Percentiles rank a stretch among this genome's conserved stretches.
Evolutionary conservation across 2,113 vertebrate species (phyloP).

Genomic region (Thermophis baileyi): DNA sequence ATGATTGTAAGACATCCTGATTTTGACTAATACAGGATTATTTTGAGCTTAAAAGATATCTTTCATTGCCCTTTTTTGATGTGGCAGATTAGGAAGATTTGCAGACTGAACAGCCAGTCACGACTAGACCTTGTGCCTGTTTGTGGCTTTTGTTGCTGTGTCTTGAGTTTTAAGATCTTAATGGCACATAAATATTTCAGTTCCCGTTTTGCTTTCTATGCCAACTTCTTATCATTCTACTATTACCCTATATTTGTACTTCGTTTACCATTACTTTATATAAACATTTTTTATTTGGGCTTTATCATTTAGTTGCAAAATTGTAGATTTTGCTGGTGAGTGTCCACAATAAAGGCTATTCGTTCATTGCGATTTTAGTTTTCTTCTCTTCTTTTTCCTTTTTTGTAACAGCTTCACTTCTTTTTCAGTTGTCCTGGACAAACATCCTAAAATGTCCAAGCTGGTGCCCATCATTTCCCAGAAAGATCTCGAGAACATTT

Average conservation of each 20-base stretch:
- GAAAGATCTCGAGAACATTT: slow-evolving; percentile 53
- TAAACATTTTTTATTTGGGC: neutral
- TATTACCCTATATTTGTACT: neutral
- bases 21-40: neutral
- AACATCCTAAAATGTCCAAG: slow-evolving; percentile 44
- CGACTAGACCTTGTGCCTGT: neutral
- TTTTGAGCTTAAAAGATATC: neutral
- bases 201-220: neutral
- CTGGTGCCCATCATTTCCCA: slow-evolving; percentile 45
- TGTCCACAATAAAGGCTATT: neutral
- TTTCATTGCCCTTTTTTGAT: neutral
- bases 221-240: neutral
- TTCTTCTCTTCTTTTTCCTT: neutral
- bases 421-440: neutral
- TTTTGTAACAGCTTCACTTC: neutral
- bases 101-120: neutral
- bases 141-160: neutral
- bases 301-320: neutral
- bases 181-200: neutral
- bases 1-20: neutral
- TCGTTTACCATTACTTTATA: neutral
- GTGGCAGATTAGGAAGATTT: neutral
- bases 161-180: neutral
- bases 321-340: neutral
- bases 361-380: neutral